Percentiles rank a stretch among this genome's conserved stretches.
These are phyloP conservation scores for Acrocyrtus sp. DNA, from an alignment of 2,888 invertebrate genomes.

Conservation along the genomic window DNA sequence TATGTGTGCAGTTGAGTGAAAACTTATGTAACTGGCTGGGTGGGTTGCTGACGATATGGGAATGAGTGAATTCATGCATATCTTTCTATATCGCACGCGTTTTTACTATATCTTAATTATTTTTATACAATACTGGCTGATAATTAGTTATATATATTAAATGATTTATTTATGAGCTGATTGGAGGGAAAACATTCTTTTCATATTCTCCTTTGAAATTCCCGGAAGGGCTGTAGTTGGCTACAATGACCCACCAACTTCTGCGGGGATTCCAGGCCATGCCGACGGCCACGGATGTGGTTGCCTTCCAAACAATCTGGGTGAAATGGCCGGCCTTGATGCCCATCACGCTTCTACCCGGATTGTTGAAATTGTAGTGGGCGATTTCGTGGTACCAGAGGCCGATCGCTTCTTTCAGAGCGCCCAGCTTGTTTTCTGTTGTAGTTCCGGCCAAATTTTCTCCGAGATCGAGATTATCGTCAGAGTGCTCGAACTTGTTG, in stretches of 20 bases:
- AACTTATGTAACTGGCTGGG: no score
- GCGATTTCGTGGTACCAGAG: slow-evolving; percentile 29
- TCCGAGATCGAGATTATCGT: slow-evolving; percentile 11
- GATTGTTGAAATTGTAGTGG: slow-evolving; percentile 22
- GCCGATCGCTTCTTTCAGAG: slow-evolving; percentile 6
- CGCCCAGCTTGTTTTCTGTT: neutral
- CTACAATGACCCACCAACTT: slow-evolving; percentile 14
- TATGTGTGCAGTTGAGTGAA: no score
- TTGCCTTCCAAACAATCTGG: neutral
- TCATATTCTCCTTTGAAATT: slow-evolving; percentile 22
- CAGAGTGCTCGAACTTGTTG: slow-evolving; percentile 21
- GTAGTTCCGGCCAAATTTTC: slow-evolving; percentile 31
- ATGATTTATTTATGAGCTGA: neutral
- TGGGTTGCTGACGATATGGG: no score
- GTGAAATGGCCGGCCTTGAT: slow-evolving; percentile 34
- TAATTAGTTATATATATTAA: no score
- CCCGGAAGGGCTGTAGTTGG: slow-evolving; percentile 22
- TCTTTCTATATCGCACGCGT: no score
- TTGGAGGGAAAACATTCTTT: slow-evolving; percentile 13
- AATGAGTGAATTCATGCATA: no score
- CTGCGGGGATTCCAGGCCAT: slow-evolving; percentile 7
- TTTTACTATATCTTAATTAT: no score
- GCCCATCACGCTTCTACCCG: neutral
- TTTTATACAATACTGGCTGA: no score
- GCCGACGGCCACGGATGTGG: neutral